phyloP scores from a whole-genome alignment of 2,888 invertebrate species.

The Nomada hirtipes region DNA sequence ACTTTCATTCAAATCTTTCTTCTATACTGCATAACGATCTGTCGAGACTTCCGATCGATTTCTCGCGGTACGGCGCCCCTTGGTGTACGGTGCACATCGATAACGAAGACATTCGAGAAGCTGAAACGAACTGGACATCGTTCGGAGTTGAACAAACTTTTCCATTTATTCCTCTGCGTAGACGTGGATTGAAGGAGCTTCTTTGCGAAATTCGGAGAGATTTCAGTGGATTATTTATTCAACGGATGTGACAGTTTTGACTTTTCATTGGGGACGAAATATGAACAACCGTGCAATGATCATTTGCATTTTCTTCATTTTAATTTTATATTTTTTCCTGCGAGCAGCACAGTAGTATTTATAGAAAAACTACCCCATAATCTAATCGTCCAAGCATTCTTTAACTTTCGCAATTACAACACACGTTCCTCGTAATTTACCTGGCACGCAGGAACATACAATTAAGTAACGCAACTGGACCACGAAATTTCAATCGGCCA shows the following conservation, averaged over 20 bases:
- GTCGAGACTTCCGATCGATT: slow-evolving; percentile 28
- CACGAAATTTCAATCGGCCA: too few species aligned
- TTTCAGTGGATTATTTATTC: too few species aligned
- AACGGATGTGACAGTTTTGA: too few species aligned
- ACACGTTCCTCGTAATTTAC: too few species aligned
- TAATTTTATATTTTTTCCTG: background rate
- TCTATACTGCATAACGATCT: slow-evolving; percentile 51
- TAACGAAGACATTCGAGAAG: slow-evolving; percentile 7
- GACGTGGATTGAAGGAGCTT: too few species aligned
- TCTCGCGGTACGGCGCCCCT: background rate
- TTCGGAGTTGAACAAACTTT: background rate
- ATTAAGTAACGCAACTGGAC: background rate
- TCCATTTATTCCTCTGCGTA: background rate
- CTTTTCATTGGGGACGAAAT: too few species aligned
- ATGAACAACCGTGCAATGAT: too few species aligned
- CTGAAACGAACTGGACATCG: background rate
- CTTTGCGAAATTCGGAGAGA: too few species aligned
- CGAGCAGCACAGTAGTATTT: too few species aligned
- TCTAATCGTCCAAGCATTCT: too few species aligned
- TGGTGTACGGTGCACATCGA: background rate
- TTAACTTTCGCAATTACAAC: too few species aligned
- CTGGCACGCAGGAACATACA: background rate
- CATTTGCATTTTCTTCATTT: background rate
- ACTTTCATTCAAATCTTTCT: slow-evolving; percentile 67
- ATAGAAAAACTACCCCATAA: too few species aligned